Evolutionary conservation across 2,113 vertebrate species (phyloP), one percentile per base, ranked within the genome.

Genomic region (Salvelinus namaycush): DNA sequence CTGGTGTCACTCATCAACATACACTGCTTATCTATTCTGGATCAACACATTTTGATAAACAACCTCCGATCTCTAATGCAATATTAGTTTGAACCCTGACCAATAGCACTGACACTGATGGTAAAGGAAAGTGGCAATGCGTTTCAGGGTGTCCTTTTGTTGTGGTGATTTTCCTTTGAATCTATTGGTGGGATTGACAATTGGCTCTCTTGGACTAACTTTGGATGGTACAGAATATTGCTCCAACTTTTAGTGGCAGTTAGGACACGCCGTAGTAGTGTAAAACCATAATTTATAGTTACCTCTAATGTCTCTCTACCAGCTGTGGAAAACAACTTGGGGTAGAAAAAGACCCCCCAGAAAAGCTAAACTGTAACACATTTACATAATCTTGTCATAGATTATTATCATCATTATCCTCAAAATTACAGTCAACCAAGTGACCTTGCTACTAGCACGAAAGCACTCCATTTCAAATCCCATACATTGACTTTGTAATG

Each of bases 401-500:
- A 22, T 62, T 62, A 62, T 9, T 22, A 62, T 22, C 59, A 44
- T 48, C 12, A 31, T 62, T 3, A 29, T 18, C 72, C 11, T 39
- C 66, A 31, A 16, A 13, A 68, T 29, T 68, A 68, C 13, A 31
- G 29, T 68, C 26, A 31, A 31, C 6, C 14, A 13, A 31, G 16
- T 68, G 14, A 54, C 1, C 51, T 54, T 54, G 51, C 51, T 54
- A 54, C 16, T 54, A 18, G 13, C 51, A 54, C 13, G 4, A 54
- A 18, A 54, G 57, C 48, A 26, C 49, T 66, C 49, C 22, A 76
- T 31, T 64, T 68, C 60, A 22, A 13, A 62, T 26, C 51, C 73
- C 79, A 34, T 76, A 72, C 59, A 24, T 65, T 71, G 20, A 70
- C 70, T 86, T 80, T 84, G 76, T 79, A 75, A 81, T 73, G 72